Percentiles rank a stretch among this genome's conserved stretches.
phyloP scores from a whole-genome alignment of 2,888 invertebrate genomes.

The Drosophila recens region DNA sequence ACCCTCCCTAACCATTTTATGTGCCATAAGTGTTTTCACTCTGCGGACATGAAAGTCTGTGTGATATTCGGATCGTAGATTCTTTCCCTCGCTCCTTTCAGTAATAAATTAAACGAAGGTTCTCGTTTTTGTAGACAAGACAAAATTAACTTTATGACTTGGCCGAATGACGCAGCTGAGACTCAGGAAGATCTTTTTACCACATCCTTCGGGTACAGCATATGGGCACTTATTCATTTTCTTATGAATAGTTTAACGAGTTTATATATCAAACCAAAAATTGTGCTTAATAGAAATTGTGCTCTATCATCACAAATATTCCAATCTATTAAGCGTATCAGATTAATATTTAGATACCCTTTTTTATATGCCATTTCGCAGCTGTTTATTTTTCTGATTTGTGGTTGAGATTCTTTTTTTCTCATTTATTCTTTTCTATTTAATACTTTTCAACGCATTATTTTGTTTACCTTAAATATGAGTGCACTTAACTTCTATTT shows the following conservation, averaged over 20 bases:
- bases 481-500: too few relatives aligned
- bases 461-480: neutral
- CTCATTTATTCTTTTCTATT: neutral
- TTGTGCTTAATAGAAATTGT: slow-evolving; percentile 9
- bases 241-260: slow-evolving; percentile 23
- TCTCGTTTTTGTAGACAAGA: slow-evolving; percentile 12
- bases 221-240: slow-evolving; percentile 19
- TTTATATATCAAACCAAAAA: neutral
- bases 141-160: slow-evolving; percentile 40
- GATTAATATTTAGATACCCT: neutral
- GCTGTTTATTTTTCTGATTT: neutral
- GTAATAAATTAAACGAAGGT: slow-evolving; percentile 11
- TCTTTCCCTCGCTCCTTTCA: neutral
- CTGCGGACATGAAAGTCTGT: slow-evolving; percentile 11
- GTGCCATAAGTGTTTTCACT: slow-evolving; percentile 42
- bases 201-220: neutral
- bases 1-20: slow-evolving; percentile 1
- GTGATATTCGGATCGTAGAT: slow-evolving; percentile 13
- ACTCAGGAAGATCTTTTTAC: neutral
- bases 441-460: too few relatives aligned
- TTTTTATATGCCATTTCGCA: neutral
- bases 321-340: neutral
- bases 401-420: neutral
- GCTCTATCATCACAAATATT: slow-evolving; percentile 5
- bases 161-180: slow-evolving; percentile 30